Conservation (phyloP, 2,797 vertebrate genomes). For the Heteromormyrus szaboi region DNA sequence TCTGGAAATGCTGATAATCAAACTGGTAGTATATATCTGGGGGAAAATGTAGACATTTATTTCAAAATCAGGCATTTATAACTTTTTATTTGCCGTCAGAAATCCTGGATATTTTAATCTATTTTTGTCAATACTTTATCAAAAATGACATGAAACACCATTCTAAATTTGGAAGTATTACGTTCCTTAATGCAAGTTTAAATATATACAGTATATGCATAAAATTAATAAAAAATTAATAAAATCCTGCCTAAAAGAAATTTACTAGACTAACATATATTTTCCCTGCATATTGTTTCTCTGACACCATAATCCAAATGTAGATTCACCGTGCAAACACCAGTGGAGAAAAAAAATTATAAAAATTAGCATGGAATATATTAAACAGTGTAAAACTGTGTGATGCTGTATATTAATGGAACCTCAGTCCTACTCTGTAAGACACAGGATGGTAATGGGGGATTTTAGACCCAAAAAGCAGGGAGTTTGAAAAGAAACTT, state of each 20-base stretch:
- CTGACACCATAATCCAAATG: neutral
- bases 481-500: neutral
- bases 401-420: neutral
- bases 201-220: neutral
- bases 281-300: neutral
- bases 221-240: too few species aligned
- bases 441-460: neutral
- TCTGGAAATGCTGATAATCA: neutral
- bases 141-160: neutral
- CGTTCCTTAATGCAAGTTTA: neutral
- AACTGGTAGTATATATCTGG: neutral
- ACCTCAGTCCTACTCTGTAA: neutral
- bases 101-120: neutral
- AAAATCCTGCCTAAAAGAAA: neutral
- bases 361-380: neutral
- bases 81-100: neutral
- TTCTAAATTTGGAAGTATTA: neutral
- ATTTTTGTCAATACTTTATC: neutral
- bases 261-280: neutral
- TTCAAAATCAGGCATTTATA: neutral
- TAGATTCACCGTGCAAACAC: neutral
- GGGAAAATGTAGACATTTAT: neutral
- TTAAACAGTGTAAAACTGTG: neutral
- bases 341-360: neutral
- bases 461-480: neutral